Evolutionary conservation across 2,113 vertebrate species (phyloP), one percentile per base, ranked within the genome.

Genomic region (Dicerorhinus sumatrensis): DNA sequence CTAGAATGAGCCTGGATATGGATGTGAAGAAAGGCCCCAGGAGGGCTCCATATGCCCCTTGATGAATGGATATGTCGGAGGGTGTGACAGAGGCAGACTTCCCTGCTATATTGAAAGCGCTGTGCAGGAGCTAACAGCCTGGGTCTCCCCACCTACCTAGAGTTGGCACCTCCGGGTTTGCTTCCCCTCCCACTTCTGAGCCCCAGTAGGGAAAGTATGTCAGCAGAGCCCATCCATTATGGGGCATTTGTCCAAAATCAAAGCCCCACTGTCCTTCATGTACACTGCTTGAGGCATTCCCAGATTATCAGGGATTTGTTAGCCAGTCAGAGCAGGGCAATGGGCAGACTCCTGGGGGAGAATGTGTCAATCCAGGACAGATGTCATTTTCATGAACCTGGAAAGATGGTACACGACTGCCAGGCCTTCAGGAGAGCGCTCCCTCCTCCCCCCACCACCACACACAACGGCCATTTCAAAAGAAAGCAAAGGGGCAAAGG

Each of bases 291-390:
- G 23, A 42, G 46, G 36, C 14, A 36, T 27, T 73, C 60, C 42
- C n/a, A 31, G 56, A 48, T 92, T 70, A 70, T 42, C 73, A 17
- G 33, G 25, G 14, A 93, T 96, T 88, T 93, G 79, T 95, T 69
- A 63, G 23, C 56, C 18, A 70, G 33, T 73, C 92, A 51, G 89
- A 98, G 60, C 91, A 94, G 81, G 80, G 70, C 80, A 93, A 8
- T 13, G 69, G 62, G 13, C 13, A 79, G 80, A 46, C 18, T 82
- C 48, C 80, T 56, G 6, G 76, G 21, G 89, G 39, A 81, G 33
- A 16, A 83, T 25, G 1, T 46, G 80, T 83, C 42, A 33, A 73
- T 56, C 60, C 31, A 89, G 39, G 48, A 82, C 13, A 11, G 42
- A 23, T 83, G 20, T 56, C 88, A 69, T 88, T 87, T 58, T 81